Conservation (phyloP, 2,888 invertebrate genomes). For the Temnothorax unifasciatus region DNA sequence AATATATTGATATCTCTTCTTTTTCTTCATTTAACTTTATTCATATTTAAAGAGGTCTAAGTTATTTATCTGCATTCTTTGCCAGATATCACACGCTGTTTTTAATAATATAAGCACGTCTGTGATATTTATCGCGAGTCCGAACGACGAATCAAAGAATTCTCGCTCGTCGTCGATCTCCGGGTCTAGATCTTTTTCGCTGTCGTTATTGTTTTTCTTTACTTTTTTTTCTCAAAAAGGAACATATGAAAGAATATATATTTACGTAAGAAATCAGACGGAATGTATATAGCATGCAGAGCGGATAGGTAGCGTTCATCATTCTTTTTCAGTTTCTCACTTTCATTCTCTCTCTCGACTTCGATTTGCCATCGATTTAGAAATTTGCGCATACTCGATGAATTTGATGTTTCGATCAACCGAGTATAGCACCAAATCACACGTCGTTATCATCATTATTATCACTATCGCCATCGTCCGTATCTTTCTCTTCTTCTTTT, state of each 20-base stretch:
- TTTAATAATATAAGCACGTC: neutral
- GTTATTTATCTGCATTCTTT: neutral
- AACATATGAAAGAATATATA: slow-evolving; percentile 62
- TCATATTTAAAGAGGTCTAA: neutral
- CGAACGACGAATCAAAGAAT: slow-evolving; percentile 15
- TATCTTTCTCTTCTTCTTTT: neutral
- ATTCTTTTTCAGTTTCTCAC: neutral
- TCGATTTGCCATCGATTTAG: slow-evolving; percentile 51
- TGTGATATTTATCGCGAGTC: neutral
- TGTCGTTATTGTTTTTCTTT: slow-evolving; percentile 35
- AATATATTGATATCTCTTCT: neutral
- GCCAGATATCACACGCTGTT: neutral
- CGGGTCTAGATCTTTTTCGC: slow-evolving; percentile 23
- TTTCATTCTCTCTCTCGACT: neutral
- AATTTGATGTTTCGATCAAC: slow-evolving; percentile 14
- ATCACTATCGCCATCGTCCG: neutral
- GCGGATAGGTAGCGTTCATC: slow-evolving; percentile 58
- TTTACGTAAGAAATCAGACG: slow-evolving; percentile 68
- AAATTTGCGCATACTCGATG: neutral
- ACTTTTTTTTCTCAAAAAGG: slow-evolving; percentile 52
- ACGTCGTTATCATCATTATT: slow-evolving; percentile 10
- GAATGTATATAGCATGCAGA: slow-evolving; percentile 60
- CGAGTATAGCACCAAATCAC: slow-evolving; percentile 9
- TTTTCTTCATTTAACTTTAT: neutral
- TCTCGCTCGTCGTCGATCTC: slow-evolving; percentile 37